Evolutionary conservation across 2,113 vertebrate species (phyloP).

Genomic region (Hippoglossus stenolepis): DNA sequence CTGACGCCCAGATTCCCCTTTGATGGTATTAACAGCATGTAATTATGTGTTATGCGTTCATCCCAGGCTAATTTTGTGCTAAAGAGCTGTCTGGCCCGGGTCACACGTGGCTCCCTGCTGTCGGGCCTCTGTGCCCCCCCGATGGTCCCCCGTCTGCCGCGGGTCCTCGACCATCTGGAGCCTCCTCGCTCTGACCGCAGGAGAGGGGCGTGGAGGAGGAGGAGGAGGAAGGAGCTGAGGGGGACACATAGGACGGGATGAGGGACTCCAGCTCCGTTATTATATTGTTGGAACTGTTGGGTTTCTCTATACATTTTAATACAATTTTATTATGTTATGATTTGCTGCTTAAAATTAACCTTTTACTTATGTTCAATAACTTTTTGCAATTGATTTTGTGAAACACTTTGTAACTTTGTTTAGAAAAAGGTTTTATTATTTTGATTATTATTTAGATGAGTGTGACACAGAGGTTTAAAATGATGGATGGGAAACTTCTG

Average conservation of each 20-base stretch:
- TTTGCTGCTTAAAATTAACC: no score
- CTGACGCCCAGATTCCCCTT: not conserved
- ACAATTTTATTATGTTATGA: no score
- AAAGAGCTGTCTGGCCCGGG: conserved; percentile 53
- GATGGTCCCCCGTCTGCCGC: conserved; percentile 55
- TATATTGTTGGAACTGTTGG: no score
- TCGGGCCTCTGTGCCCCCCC: conserved; percentile 48
- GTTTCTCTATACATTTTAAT: no score
- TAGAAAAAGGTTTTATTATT: no score
- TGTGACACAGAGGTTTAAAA: no score
- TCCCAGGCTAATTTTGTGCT: conserved; percentile 62
- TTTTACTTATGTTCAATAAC: no score
- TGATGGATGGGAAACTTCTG: no score
- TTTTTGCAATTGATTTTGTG: no score
- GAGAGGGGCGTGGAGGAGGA: conserved; percentile 1
- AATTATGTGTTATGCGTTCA: conserved; percentile 29
- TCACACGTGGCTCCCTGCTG: conserved; percentile 43
- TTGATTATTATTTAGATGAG: no score
- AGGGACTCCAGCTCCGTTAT: not conserved
- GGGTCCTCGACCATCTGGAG: conserved; percentile 65
- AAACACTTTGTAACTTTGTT: no score
- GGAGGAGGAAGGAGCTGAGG: no score
- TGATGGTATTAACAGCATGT: conserved; percentile 58
- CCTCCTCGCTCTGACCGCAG: conserved; percentile 5
- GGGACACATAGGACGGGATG: not conserved